Conservation (phyloP, 2,797 vertebrate species). For the Rhinichthys osculus region DNA sequence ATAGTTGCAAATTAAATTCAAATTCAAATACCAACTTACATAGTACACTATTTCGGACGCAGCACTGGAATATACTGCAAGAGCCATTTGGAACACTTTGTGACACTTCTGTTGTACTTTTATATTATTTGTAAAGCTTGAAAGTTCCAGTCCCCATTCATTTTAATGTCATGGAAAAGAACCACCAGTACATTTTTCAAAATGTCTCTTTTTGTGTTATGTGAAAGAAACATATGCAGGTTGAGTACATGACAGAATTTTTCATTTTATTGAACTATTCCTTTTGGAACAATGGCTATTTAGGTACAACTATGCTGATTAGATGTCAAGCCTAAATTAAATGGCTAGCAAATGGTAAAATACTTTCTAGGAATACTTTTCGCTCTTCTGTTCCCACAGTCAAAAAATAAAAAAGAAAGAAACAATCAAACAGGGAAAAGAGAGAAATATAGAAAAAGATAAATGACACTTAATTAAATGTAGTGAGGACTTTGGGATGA, state of each 20-base stretch:
- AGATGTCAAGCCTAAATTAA: not conserved
- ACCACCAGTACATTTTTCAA: not conserved
- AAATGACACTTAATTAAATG: conserved; percentile 65
- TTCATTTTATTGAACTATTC: not conserved
- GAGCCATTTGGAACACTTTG: not conserved
- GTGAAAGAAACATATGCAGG: not conserved
- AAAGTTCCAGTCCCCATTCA: not conserved
- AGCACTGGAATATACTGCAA: not conserved
- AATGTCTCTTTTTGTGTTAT: not conserved
- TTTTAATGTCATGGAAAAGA: not conserved
- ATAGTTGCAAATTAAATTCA: no score
- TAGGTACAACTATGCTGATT: conserved; percentile 6
- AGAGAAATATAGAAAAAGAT: conserved; percentile 41
- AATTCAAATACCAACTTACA: not conserved
- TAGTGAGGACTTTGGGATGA: conserved; percentile 51
- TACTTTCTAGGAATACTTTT: conserved; percentile 13
- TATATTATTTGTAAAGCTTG: not conserved
- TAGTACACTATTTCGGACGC: not conserved
- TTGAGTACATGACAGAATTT: not conserved
- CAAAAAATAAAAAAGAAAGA: not conserved
- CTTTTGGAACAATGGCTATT: not conserved
- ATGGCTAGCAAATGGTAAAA: conserved; percentile 27
- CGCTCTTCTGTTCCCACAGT: conserved; percentile 33
- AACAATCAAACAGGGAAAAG: conserved; percentile 10
- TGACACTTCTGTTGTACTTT: not conserved